A percentile compares a stretch with the other conserved stretches of the same genome.
Evolutionary conservation across 2,113 vertebrate species (phyloP).

Genomic region (Gallinago media): DNA sequence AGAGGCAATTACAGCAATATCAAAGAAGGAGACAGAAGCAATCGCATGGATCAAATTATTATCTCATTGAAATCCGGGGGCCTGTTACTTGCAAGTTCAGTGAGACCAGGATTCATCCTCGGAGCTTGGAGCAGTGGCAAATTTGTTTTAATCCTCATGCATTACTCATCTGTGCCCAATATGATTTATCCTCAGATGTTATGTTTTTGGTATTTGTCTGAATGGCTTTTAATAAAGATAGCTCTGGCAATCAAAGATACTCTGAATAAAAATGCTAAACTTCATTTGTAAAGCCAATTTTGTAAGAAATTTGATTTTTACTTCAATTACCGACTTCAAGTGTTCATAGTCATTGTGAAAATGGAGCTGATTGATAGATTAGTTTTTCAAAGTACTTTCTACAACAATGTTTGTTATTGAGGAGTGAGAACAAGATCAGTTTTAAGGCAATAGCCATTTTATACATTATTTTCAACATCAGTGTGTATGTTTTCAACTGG

Average conservation of each 20-base stretch:
- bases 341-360: neutral
- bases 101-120: neutral
- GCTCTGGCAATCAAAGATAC: neutral
- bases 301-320: neutral
- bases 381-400: neutral
- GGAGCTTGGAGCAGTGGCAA: slow-evolving; percentile 36
- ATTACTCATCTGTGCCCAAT: slow-evolving; percentile 38
- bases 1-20: slow-evolving; percentile 50
- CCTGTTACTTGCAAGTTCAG: slow-evolving; percentile 25
- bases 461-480: neutral
- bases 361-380: neutral
- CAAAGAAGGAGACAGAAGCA: slow-evolving; percentile 57
- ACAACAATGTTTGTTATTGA: neutral
- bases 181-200: slow-evolving; percentile 1
- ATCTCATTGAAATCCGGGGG: slow-evolving; percentile 45
- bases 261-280: neutral
- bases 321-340: neutral
- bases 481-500: neutral
- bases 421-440: neutral
- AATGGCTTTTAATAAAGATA: neutral
- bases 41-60: slow-evolving; percentile 61
- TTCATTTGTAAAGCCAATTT: neutral
- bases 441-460: neutral
- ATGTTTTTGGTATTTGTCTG: neutral
- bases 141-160: slow-evolving; percentile 4